phyloP scores from a whole-genome alignment of 1,140 invertebrate genomes.

The Ctenoplectra terminalis region DNA sequence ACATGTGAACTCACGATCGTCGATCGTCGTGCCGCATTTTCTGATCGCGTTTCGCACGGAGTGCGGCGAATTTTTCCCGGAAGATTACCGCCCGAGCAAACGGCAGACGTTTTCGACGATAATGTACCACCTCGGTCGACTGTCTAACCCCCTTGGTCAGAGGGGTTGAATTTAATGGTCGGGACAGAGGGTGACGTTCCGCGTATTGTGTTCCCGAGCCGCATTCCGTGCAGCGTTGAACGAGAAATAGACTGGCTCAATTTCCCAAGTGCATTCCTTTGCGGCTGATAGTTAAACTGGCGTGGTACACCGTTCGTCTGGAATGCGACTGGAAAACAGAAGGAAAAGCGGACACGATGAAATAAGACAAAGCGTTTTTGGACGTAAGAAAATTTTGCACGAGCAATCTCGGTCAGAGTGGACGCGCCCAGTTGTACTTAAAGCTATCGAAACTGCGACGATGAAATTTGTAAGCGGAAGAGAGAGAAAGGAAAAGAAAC shows the following conservation, averaged over 20 bases:
- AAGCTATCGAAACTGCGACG: too few species aligned
- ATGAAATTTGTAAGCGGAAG: too few species aligned
- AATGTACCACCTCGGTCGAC: slow-evolving; percentile 25
- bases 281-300: slow-evolving; percentile 19
- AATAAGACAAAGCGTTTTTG: not conserved
- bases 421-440: too few species aligned
- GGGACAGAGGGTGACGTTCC: slow-evolving; percentile 4
- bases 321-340: not conserved
- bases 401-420: not conserved
- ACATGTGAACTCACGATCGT: slow-evolving; percentile 24
- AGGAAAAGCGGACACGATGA: not conserved
- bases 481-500: too few species aligned
- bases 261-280: slow-evolving; percentile 67
- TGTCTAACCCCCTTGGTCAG: not conserved
- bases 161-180: slow-evolving; percentile 30
- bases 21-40: too few species aligned
- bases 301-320: not conserved
- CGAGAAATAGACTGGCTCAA: slow-evolving; percentile 55
- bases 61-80: slow-evolving; percentile 35
- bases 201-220: slow-evolving; percentile 28
- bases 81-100: slow-evolving; percentile 45
- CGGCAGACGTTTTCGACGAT: slow-evolving; percentile 21
- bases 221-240: slow-evolving; percentile 14
- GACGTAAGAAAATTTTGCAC: not conserved
- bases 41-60: slow-evolving; percentile 35